Conservation (phyloP, 2,113 vertebrate species). For the Ciconia maguari region DNA sequence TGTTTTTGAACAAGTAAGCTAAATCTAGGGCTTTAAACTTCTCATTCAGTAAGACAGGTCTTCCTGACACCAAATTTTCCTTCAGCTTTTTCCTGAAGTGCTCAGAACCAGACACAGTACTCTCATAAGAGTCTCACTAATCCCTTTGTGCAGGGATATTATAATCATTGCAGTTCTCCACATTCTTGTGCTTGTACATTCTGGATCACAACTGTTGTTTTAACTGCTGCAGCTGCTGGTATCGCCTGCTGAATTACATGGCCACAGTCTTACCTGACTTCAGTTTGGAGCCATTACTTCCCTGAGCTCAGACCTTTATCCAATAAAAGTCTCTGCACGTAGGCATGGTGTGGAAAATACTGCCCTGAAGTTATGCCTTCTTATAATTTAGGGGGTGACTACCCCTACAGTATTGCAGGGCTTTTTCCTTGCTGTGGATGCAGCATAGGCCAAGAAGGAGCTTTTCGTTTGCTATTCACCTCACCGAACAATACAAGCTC, state of each 20-base stretch:
- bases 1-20: neutral
- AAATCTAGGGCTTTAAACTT: neutral
- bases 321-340: neutral
- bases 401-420: neutral
- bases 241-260: neutral
- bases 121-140: neutral
- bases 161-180: neutral
- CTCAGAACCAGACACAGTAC: neutral
- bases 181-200: neutral
- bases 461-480: neutral
- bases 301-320: neutral
- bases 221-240: neutral
- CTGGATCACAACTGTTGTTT: neutral
- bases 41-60: neutral
- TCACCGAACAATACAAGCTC: neutral
- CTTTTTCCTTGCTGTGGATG: neutral
- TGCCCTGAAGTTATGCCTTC: neutral
- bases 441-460: accelerated
- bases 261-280: neutral
- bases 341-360: neutral
- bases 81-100: neutral
- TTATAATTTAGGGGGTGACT: neutral
- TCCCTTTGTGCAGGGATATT: neutral
- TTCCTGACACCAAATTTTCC: neutral
- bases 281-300: neutral